A percentile compares a stretch with the other conserved stretches of the same genome.
These are phyloP conservation scores for Eira barbara DNA, from an alignment of 2,113 vertebrate species.

Conservation along the genomic window DNA sequence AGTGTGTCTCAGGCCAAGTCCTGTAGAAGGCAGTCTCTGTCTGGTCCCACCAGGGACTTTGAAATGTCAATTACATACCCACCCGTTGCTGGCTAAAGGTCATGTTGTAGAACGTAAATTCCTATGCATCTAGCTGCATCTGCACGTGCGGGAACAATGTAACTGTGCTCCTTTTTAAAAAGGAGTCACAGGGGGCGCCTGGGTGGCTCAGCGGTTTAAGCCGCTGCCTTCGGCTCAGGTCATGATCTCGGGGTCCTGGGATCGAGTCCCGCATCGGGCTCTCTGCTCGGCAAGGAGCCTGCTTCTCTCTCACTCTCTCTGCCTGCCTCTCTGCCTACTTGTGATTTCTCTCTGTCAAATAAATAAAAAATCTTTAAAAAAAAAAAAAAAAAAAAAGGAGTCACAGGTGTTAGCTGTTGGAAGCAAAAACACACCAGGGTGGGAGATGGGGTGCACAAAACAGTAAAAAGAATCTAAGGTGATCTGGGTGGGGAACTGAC, in stretches of 20 bases:
- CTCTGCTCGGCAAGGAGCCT: too few species aligned
- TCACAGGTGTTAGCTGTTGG: not conserved
- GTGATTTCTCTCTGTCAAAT: too few species aligned
- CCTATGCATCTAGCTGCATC: not conserved
- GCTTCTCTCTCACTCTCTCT: too few species aligned
- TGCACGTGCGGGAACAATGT: not conserved
- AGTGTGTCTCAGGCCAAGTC: not conserved
- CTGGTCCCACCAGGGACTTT: not conserved
- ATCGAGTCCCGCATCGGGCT: too few species aligned
- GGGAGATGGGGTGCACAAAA: not conserved
- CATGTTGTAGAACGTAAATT: not conserved
- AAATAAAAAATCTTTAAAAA: too few species aligned
- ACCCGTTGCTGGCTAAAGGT: not conserved
- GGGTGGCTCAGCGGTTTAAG: too few species aligned
- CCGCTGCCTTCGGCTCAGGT: too few species aligned
- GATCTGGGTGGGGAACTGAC: not conserved
- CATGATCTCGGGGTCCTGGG: too few species aligned
- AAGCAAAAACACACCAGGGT: not conserved
- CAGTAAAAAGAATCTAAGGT: not conserved
- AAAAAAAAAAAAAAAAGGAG: too few species aligned
- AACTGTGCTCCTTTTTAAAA: not conserved
- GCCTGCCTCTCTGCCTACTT: too few species aligned
- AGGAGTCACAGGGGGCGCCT: not conserved
- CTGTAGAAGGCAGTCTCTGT: not conserved
- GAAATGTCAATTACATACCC: not conserved